Conservation (phyloP, 2,797 vertebrate species). For the Tapirus indicus region DNA sequence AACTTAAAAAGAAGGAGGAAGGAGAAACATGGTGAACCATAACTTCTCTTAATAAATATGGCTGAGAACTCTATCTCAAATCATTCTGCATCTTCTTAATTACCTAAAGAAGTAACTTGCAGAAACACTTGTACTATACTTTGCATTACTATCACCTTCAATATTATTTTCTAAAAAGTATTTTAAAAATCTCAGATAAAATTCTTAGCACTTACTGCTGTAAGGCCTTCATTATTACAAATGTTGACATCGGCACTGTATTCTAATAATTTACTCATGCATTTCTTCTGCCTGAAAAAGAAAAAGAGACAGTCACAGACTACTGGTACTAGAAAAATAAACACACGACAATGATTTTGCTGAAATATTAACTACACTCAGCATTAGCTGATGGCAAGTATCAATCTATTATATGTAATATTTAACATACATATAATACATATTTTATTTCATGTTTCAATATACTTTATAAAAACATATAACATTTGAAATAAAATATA, state of each 20-base stretch:
- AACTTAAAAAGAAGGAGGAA: background rate
- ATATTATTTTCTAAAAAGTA: conserved; percentile 45
- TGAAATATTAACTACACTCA: conserved; percentile 50
- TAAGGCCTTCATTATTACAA: conserved; percentile 99
- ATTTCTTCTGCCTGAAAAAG: conserved; percentile 97
- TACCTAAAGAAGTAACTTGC: background rate
- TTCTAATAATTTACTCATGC: conserved; percentile 98
- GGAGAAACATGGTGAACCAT: background rate
- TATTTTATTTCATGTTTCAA: no score
- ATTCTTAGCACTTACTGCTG: conserved; percentile 93
- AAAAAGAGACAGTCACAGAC: conserved; percentile 55
- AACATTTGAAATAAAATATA: conserved; percentile 59
- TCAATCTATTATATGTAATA: background rate
- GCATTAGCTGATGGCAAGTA: background rate
- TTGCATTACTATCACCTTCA: conserved; percentile 24
- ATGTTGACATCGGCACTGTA: conserved; percentile 99
- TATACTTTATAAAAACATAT: background rate
- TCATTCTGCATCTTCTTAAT: background rate
- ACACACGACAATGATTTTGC: conserved; percentile 32
- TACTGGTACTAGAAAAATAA: conserved; percentile 24
- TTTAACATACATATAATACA: conserved; percentile 65
- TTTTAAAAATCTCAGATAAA: conserved; percentile 56
- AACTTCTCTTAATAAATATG: background rate
- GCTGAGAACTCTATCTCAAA: background rate
- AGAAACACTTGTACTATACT: background rate